phyloP scores from a whole-genome alignment of 2,888 invertebrate genomes.

The Diadegma fenestrale region DNA sequence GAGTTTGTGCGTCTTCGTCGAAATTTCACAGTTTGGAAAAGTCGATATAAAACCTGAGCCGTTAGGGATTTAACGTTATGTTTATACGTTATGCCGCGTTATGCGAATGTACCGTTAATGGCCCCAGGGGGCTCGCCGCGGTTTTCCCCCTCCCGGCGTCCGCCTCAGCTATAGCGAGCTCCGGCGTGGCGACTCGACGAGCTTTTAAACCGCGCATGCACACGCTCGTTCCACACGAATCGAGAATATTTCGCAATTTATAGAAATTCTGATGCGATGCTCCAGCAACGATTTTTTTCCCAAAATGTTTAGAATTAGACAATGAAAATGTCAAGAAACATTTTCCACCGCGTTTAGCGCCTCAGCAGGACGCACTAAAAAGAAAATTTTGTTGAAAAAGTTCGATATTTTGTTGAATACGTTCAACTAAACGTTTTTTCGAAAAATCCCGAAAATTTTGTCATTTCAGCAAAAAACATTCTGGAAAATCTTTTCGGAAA shows the following conservation, averaged over 20 bases:
- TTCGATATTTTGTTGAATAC: too few species aligned
- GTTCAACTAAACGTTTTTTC: too few species aligned
- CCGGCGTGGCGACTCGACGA: slow-evolving; percentile 66
- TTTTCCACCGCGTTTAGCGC: neutral
- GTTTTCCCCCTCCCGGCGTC: slow-evolving; percentile 65
- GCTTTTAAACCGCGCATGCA: slow-evolving; percentile 17
- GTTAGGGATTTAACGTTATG: slow-evolving; percentile 59
- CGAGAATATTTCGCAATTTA: neutral
- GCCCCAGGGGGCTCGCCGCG: slow-evolving; percentile 74
- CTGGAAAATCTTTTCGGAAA: too few species aligned
- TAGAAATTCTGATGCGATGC: too few species aligned
- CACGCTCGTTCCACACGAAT: neutral
- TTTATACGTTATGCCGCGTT: slow-evolving; percentile 73
- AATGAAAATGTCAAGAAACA: neutral
- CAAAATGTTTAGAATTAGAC: neutral
- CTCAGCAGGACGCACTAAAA: too few species aligned
- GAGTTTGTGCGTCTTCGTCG: slow-evolving; percentile 2
- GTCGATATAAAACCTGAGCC: slow-evolving; percentile 20
- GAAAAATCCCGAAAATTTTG: too few species aligned
- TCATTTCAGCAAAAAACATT: too few species aligned
- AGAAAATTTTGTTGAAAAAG: too few species aligned
- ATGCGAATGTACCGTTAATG: slow-evolving; percentile 81
- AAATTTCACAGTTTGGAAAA: slow-evolving; percentile 35
- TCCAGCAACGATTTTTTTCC: too few species aligned
- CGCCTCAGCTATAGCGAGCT: slow-evolving; percentile 48